These are phyloP conservation scores for Phania funesta DNA, from an alignment of 2,888 invertebrate genomes.

Conservation along the genomic window DNA sequence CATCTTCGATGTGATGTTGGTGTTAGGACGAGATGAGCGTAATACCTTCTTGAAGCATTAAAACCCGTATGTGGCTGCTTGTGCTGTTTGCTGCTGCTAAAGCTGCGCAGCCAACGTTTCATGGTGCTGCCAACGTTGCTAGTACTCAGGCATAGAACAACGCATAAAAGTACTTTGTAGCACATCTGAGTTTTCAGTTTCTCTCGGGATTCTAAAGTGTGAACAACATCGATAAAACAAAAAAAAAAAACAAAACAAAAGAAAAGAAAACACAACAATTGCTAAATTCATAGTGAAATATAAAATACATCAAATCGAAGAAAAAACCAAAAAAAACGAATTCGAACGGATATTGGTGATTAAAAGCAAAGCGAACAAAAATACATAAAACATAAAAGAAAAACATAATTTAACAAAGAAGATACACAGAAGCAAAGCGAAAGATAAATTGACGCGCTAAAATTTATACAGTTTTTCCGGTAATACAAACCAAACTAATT, in stretches of 20 bases:
- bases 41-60: slow-evolving; percentile 15
- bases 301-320: slow-evolving; percentile 39
- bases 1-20: not conserved
- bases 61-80: slow-evolving; percentile 22
- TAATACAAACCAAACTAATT: slow-evolving; percentile 49
- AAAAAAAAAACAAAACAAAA: slow-evolving; percentile 68
- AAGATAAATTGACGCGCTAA: slow-evolving; percentile 62
- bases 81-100: slow-evolving; percentile 56
- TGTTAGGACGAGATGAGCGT: slow-evolving; percentile 2
- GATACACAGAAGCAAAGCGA: slow-evolving; percentile 27
- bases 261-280: slow-evolving; percentile 35
- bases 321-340: slow-evolving; percentile 51
- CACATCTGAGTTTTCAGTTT: slow-evolving; percentile 78
- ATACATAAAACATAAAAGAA: slow-evolving; percentile 22
- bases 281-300: slow-evolving; percentile 26
- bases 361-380: slow-evolving; percentile 32
- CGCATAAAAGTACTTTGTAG: slow-evolving; percentile 78
- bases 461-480: slow-evolving; percentile 55
- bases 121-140: slow-evolving; percentile 45
- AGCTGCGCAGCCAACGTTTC: slow-evolving; percentile 54
- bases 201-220: slow-evolving; percentile 79
- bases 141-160: slow-evolving; percentile 50
- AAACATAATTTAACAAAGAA: slow-evolving; percentile 39
- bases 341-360: slow-evolving; percentile 52
- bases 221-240: slow-evolving; percentile 69